Evolutionary conservation across 2,888 invertebrate genomes (phyloP), one percentile per base, ranked within the genome.

Genomic region (Calameuta idolon): DNA sequence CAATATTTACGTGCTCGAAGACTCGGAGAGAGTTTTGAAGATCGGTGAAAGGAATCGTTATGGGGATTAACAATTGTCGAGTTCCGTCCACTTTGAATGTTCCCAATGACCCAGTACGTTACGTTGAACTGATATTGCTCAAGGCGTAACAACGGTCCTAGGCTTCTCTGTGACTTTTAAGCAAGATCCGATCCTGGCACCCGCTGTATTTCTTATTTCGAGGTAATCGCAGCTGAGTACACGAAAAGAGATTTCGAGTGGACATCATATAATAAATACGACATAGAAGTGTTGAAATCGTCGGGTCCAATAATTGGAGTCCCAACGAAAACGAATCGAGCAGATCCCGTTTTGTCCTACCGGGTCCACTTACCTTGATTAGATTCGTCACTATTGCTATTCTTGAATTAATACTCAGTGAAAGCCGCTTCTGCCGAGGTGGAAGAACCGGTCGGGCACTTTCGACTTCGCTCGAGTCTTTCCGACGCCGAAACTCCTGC

Each of bases 381-480:
- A 78, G 77, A 78, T 78, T 74, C 35, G 74, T 79, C 78, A 75
- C 34, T 40, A 75, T 73, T 68, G 40, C 68, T 73, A 76, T 78
- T 79, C 74, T 69, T 40, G 40, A 71, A 33, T 12, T 69, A 30
- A 69, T 73, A 31, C 40, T 30, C 55, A 77, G 78, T 78, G 79
- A 78, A 79, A 78, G 79, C 69, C 34, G 69, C 71, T 55, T 69
- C 73, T 40, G 69, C 34, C 34, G 78, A 75, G 37, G 31, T 68
- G 37, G 35, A 75, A 78, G 74, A 74, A 77, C 76, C 69, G 76
- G 55, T 71, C 31, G 76, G 76, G 75, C 77, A 78, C 78, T 76
- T 79, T 78, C 76, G 71, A 78, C 40, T 78, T 74, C n/a, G 34
- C 69, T 34, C 31, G 71, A 31, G 71, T 12, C 71, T 23, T 55